A percentile compares a stretch with the other conserved stretches of the same genome.
Conservation (phyloP, 2,113 vertebrate genomes). For the Lepisosteus oculatus region DNA sequence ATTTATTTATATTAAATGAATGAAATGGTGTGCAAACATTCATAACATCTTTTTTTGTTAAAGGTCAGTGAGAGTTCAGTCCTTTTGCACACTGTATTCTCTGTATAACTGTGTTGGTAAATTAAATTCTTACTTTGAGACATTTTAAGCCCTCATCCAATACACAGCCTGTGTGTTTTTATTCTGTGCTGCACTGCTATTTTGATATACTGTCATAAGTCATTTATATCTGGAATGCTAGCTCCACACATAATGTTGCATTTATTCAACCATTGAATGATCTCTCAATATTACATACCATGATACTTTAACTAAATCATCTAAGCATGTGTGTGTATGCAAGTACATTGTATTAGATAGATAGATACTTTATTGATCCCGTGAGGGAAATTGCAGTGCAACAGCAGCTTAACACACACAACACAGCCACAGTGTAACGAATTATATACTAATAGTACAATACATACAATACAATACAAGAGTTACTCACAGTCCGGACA, state of each 20-base stretch:
- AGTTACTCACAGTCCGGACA: too few relatives aligned
- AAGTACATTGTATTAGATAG: not conserved
- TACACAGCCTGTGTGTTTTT: not conserved
- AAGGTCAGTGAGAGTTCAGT: too few relatives aligned
- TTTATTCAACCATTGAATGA: not conserved
- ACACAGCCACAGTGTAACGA: too few relatives aligned
- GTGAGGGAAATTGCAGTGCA: too few relatives aligned
- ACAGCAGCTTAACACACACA: too few relatives aligned
- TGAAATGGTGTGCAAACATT: too few relatives aligned
- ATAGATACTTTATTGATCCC: too few relatives aligned
- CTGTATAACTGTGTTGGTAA: not conserved
- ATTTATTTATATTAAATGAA: too few relatives aligned
- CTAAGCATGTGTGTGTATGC: not conserved
- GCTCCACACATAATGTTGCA: not conserved
- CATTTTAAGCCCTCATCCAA: not conserved
- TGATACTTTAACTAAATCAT: conserved; percentile 8
- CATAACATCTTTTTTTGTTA: too few relatives aligned
- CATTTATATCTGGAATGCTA: not conserved
- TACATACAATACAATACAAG: too few relatives aligned
- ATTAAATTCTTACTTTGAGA: not conserved
- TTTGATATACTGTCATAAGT: not conserved
- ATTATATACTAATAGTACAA: too few relatives aligned
- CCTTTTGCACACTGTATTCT: too few relatives aligned
- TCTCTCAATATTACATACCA: conserved; percentile 7
- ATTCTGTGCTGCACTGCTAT: not conserved